These are phyloP conservation scores for Odontomyia ornata DNA, from an alignment of 2,888 invertebrate species.

Conservation along the genomic window DNA sequence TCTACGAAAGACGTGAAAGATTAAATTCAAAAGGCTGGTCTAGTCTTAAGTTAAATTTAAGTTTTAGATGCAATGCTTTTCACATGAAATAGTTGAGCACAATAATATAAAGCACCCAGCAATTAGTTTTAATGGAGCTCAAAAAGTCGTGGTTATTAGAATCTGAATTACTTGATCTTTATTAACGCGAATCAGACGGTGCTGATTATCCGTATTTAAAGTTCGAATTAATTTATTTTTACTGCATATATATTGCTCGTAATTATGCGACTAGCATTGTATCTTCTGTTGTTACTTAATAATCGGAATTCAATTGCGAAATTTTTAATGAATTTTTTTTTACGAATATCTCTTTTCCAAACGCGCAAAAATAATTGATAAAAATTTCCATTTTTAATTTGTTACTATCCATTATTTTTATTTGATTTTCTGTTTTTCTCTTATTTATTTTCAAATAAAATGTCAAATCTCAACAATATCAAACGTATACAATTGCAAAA, in stretches of 20 bases:
- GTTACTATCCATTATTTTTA: conserved; percentile 35
- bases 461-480: conserved; percentile 46
- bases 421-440: conserved; percentile 45
- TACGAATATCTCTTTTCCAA: too few relatives aligned
- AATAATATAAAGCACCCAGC: not conserved
- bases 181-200: too few relatives aligned
- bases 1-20: not conserved
- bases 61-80: not conserved
- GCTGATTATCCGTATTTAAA: too few relatives aligned
- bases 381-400: not conserved
- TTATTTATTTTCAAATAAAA: conserved; percentile 39
- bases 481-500: conserved; percentile 28
- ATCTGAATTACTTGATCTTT: too few relatives aligned
- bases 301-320: too few relatives aligned
- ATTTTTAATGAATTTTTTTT: too few relatives aligned
- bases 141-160: too few relatives aligned
- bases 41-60: conserved; percentile 29
- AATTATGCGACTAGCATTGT: conserved; percentile 5
- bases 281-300: conserved; percentile 36
- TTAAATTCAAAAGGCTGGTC: not conserved
- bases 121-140: not conserved
- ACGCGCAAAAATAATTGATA: not conserved
- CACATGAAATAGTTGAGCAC: not conserved
- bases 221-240: too few relatives aligned
- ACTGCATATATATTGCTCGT: not conserved